A percentile compares a stretch with the other conserved stretches of the same genome.
These are phyloP conservation scores for Apomyelois bistriatella DNA, from an alignment of 2,888 invertebrate species.

Conservation along the genomic window DNA sequence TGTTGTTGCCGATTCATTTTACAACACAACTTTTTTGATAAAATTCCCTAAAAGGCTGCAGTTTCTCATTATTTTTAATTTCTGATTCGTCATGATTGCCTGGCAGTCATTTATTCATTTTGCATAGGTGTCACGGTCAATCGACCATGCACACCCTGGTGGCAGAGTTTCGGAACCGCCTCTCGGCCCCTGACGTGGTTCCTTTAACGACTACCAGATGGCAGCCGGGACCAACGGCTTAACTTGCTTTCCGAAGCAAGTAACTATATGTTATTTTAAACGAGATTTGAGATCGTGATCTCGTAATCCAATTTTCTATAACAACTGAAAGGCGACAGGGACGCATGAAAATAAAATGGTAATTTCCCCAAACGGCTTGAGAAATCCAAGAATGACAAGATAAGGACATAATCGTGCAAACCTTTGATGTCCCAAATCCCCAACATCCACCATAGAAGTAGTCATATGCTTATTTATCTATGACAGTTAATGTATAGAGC, in stretches of 20 bases:
- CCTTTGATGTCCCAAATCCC: slow-evolving; percentile 8
- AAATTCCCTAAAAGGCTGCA: neutral
- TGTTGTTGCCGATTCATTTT: neutral
- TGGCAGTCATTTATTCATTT: too few species aligned
- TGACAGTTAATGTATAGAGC: neutral
- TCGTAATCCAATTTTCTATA: neutral
- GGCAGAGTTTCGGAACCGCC: too few species aligned
- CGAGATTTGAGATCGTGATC: neutral
- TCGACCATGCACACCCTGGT: too few species aligned
- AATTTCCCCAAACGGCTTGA: neutral
- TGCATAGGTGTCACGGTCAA: too few species aligned
- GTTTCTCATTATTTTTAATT: neutral
- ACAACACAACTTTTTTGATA: neutral
- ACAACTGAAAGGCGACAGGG: neutral
- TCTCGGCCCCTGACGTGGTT: too few species aligned
- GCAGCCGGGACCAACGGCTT: too few species aligned
- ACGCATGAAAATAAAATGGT: neutral
- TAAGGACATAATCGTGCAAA: slow-evolving; percentile 4
- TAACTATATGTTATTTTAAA: too few species aligned
- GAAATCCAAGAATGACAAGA: slow-evolving; percentile 3
- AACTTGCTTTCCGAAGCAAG: too few species aligned
- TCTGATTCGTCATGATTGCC: too few species aligned
- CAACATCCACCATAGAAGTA: neutral
- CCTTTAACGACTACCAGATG: too few species aligned
- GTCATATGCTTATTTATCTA: neutral